Evolutionary conservation across 2,113 vertebrate genomes (phyloP), one percentile per base, ranked within the genome.

Genomic region (Rhineura floridana): DNA sequence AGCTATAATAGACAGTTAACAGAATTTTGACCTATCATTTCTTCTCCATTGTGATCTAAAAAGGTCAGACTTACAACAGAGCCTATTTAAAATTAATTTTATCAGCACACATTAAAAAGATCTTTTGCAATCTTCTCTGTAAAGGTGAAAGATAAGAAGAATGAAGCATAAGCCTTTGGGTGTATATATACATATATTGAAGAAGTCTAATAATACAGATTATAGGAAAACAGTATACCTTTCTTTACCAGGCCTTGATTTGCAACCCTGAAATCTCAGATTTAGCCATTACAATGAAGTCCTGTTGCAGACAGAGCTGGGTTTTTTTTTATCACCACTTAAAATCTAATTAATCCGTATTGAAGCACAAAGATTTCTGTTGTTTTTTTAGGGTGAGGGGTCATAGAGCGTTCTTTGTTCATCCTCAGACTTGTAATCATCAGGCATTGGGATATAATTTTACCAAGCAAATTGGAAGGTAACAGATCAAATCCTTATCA

Each of bases 271-370:
- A 95, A 95, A 96, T 97, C 96, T 97, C 97, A 97, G 96, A 95
- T 96, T 96, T 95, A 93, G 93, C 94, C 89, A 88, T 94, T 96
- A 97, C 97, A 97, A 97, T 97, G 97, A 97, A 95, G 96, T 97
- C 95, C 97, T 97, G 97, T 97, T 97, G 95, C 86, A 89, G 94
- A 95, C 92, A 96, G 96, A 94, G 96, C 96, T 94, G 93, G 96
- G 88, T 95, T 86, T 83, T 85, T 77, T 93, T 97, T 96, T 97
- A 97, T 97, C 97, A 96, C 95, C 97, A 97, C 97, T 97, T 97
- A 97, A 97, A 97, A 97, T 97, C 97, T 97, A 97, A 97, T 97
- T 97, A 97, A 97, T 97, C 97, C 96, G 96, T 97, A 97, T 95
- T 86, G 97, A 96, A 97, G 96, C 96, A 97, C 97, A 97, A 97